Percentiles rank a stretch among this genome's conserved stretches.
Conservation (phyloP, 2,113 vertebrate species). For the Piprites chloris region DNA sequence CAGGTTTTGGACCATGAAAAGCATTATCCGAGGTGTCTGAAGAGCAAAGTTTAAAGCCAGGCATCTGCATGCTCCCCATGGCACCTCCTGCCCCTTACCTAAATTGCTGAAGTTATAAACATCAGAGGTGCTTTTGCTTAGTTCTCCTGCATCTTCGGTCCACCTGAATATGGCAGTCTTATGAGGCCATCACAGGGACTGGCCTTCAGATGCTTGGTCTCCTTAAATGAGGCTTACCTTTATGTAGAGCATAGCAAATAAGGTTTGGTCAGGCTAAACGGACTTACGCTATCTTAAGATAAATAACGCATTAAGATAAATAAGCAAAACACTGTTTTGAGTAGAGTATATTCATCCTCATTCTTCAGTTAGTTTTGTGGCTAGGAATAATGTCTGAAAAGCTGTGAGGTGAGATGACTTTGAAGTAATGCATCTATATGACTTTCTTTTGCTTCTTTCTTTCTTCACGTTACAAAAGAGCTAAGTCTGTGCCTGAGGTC, state of each 20-base stretch:
- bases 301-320: background rate
- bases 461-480: slow-evolving; percentile 11
- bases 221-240: background rate
- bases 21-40: fast-evolving
- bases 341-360: background rate
- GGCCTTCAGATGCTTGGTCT: background rate
- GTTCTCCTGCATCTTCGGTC: background rate
- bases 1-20: background rate
- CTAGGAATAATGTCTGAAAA: background rate
- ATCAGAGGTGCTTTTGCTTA: background rate
- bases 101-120: background rate
- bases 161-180: background rate
- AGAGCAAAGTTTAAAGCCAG: background rate
- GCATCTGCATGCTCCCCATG: background rate
- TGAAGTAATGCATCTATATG: background rate
- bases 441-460: background rate
- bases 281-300: background rate
- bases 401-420: background rate
- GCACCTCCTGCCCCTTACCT: background rate
- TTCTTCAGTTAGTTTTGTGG: background rate
- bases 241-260: background rate
- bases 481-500: background rate
- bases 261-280: background rate
- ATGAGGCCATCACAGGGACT: background rate
- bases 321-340: background rate